Evolutionary conservation across 2,797 vertebrate species (phyloP).

Genomic region (Artibeus lituratus): DNA sequence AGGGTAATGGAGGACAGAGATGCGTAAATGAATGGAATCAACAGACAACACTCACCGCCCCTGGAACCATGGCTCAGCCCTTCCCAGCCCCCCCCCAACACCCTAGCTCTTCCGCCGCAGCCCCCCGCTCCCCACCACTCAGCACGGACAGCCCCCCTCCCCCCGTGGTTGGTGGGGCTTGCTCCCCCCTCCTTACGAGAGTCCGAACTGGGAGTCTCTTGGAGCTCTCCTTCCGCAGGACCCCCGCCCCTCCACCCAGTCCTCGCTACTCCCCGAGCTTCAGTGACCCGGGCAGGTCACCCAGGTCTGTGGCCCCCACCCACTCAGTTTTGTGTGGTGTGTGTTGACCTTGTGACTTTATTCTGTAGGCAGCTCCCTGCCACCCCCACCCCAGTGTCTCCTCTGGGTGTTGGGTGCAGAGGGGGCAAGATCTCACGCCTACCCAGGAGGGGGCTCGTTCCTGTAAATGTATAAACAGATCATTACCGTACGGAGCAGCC

Average conservation of each 20-base stretch:
- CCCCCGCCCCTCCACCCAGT: fast-evolving
- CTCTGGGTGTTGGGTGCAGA: neutral
- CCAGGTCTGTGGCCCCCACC: neutral
- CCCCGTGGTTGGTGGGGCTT: fast-evolving
- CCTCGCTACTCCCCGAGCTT: neutral
- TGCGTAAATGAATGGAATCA: neutral
- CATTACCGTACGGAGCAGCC: too few relatives aligned
- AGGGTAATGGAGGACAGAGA: neutral
- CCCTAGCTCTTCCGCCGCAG: neutral
- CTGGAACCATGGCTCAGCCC: neutral
- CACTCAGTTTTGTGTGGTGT: neutral
- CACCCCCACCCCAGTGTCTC: neutral
- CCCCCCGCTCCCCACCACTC: neutral
- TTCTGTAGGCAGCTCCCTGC: neutral
- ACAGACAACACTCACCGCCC: neutral
- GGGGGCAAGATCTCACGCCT: neutral
- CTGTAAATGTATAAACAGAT: neutral
- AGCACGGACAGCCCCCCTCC: neutral
- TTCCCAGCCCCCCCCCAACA: neutral
- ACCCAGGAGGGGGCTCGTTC: neutral
- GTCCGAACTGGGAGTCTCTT: neutral
- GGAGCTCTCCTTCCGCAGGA: neutral
- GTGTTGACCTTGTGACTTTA: neutral
- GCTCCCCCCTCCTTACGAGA: fast-evolving
- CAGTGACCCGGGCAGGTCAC: neutral